Base-by-base conservation (phyloP, 2,113 vertebrate genomes). In the Dissostichus mawsoni region DNA sequence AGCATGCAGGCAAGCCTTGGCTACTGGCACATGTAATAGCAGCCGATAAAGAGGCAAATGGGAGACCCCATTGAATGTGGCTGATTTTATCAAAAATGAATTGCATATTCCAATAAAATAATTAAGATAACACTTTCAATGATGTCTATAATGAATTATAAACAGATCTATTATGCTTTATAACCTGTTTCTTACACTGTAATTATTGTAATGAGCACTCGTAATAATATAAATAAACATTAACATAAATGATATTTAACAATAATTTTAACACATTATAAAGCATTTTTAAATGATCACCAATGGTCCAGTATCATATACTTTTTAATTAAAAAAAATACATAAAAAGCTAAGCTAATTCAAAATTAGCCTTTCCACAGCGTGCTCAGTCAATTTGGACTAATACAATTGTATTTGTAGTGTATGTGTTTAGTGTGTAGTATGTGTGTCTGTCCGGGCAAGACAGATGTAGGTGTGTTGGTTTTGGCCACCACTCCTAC, bases 391-490 rank as follows among this genome's bases (percentile, higher is more conserved):
- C 8, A 17, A 57, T 41, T 17, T 47, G 16, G 5, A 50, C 25
- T 52, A 13, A 23, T 16, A 56, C 55, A 48, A 11, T 11, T 66
- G 1, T 8, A 4, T 47, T 57, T 53, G 69, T 1, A 12, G 9
- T 41, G 23, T 41, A 41, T 41, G 36, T 41, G 7, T 41, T 8
- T 4, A 29, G 29, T 29, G 29, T 29, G 8, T 8, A 8, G n/a
- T 51, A 55, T 48, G 50, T 36, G 20, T 33, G 56, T 47, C 8
- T 11, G 29, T 48, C 36, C 44, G 33, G 63, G 61, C 33, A 80
- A 64, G 62, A 72, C 53, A 51, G 61, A 81, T 72, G 66, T 33
- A 65, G 57, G 18, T 78, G 16, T 69, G 63, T 68, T 75, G 58
- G 33, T 76, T 77, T 73, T 61, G 66, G 63, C 58, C 68, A n/a